Evolutionary conservation across 2,888 invertebrate genomes (phyloP).

Genomic region (Tenthredo scrophulariae): DNA sequence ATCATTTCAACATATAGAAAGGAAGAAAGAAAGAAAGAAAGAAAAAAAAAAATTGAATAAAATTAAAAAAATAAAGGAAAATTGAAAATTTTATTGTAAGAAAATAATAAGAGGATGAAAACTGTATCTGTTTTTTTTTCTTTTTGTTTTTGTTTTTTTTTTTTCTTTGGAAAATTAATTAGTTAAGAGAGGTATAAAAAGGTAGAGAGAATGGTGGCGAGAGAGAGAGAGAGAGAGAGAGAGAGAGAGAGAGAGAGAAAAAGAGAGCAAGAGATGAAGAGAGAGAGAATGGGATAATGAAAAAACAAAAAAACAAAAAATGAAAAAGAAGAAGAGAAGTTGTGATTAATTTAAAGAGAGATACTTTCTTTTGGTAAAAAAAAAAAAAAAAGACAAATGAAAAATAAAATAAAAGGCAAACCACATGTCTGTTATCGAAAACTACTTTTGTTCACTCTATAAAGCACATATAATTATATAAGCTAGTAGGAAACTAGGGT

Average conservation of each 20-base stretch:
- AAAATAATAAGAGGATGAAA: too few relatives aligned
- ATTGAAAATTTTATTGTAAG: too few relatives aligned
- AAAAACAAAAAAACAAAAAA: background rate
- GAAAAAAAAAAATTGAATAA: background rate
- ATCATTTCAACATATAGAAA: background rate
- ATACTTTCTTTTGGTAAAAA: conserved; percentile 32
- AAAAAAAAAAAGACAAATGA: background rate
- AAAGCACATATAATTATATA: conserved; percentile 42
- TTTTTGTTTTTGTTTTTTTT: too few relatives aligned
- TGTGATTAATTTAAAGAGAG: conserved; percentile 4
- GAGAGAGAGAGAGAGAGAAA: background rate
- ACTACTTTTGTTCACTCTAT: conserved; percentile 35
- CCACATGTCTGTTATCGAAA: conserved; percentile 48
- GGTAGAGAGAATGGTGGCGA: background rate
- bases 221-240: background rate
- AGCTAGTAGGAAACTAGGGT: conserved; percentile 50
- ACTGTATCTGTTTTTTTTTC: background rate
- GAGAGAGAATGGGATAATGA: background rate
- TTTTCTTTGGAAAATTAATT: background rate
- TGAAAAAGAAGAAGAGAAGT: background rate
- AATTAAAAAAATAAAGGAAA: too few relatives aligned
- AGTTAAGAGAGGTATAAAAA: conserved; percentile 4
- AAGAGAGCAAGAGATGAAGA: background rate
- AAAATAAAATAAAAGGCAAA: conserved; percentile 29
- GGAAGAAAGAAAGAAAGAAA: background rate